Percentiles rank a stretch among this genome's conserved stretches.
Evolutionary conservation across 1,140 invertebrate genomes (phyloP).

Genomic region (Maconellicoccus hirsutus): DNA sequence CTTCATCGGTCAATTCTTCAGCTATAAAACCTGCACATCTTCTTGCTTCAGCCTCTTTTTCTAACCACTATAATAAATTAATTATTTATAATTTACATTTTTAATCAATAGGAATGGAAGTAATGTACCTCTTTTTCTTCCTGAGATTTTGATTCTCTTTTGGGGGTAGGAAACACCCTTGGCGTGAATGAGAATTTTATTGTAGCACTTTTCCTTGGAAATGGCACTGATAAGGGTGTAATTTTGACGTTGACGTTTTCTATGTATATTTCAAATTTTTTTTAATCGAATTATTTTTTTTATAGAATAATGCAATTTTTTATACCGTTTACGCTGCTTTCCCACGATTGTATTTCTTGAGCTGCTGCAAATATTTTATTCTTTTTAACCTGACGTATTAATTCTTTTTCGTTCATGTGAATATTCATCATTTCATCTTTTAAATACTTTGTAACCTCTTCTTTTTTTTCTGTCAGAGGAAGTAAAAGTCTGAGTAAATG

Average conservation of each 20-base stretch:
- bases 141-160: constrained; percentile 55
- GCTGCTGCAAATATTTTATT: not conserved
- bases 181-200: constrained; percentile 62
- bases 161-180: constrained; percentile 67
- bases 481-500: too few relatives aligned
- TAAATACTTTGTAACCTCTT: not conserved
- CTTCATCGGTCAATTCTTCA: constrained; percentile 64
- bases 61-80: constrained; percentile 51
- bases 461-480: not conserved
- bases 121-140: constrained; percentile 57
- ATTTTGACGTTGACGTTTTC: constrained; percentile 28
- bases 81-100: not conserved
- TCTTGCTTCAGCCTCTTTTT: constrained; percentile 62
- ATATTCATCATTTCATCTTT: not conserved
- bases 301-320: not conserved
- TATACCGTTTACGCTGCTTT: not conserved
- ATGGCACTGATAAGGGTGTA: constrained; percentile 37
- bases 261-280: too few relatives aligned
- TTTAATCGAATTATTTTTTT: too few relatives aligned
- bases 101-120: too few relatives aligned
- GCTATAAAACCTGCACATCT: constrained; percentile 56
- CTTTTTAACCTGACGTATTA: constrained; percentile 4
- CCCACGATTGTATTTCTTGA: constrained; percentile 6
- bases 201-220: constrained; percentile 43
- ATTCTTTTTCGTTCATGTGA: constrained; percentile 14